phyloP scores from a whole-genome alignment of 2,888 invertebrate species.

The Pyrocoelia pectoralis region DNA sequence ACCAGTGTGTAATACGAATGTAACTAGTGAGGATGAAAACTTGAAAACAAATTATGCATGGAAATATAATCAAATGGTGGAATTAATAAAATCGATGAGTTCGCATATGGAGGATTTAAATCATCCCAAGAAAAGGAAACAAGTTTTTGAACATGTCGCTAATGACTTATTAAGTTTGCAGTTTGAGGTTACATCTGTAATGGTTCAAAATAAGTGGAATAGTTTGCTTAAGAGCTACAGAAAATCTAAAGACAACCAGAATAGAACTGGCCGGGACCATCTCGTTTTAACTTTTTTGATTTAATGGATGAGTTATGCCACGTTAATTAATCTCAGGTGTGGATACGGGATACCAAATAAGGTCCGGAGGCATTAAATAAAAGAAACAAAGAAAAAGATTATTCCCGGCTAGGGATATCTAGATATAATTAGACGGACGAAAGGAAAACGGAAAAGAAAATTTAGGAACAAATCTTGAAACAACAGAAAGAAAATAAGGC shows the following conservation, averaged over 20 bases:
- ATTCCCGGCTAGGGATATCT: too few relatives aligned
- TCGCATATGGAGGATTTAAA: slow-evolving; percentile 16
- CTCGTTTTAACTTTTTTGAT: slow-evolving; percentile 20
- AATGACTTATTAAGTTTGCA: slow-evolving; percentile 19
- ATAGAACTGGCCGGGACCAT: slow-evolving; percentile 13
- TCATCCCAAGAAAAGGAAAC: slow-evolving; percentile 18
- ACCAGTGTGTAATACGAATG: not conserved
- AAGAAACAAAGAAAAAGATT: too few relatives aligned
- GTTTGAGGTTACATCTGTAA: slow-evolving; percentile 9
- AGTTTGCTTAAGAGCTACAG: slow-evolving; percentile 19
- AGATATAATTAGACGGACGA: too few relatives aligned
- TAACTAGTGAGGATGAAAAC: not conserved
- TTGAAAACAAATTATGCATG: slow-evolving; percentile 7
- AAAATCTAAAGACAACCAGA: slow-evolving; percentile 13
- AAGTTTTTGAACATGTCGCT: slow-evolving; percentile 18
- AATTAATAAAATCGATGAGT: slow-evolving; percentile 3
- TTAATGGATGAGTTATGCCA: slow-evolving; percentile 17
- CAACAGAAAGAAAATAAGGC: too few relatives aligned
- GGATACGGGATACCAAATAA: too few relatives aligned
- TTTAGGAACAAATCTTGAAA: too few relatives aligned
- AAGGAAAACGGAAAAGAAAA: too few relatives aligned
- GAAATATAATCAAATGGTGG: slow-evolving; percentile 6
- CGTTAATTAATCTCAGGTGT: too few relatives aligned
- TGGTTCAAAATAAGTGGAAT: slow-evolving; percentile 17
- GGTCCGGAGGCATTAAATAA: too few relatives aligned